Evolutionary conservation across 2,888 invertebrate genomes (phyloP).

Genomic region (Heptascelio sp.): DNA sequence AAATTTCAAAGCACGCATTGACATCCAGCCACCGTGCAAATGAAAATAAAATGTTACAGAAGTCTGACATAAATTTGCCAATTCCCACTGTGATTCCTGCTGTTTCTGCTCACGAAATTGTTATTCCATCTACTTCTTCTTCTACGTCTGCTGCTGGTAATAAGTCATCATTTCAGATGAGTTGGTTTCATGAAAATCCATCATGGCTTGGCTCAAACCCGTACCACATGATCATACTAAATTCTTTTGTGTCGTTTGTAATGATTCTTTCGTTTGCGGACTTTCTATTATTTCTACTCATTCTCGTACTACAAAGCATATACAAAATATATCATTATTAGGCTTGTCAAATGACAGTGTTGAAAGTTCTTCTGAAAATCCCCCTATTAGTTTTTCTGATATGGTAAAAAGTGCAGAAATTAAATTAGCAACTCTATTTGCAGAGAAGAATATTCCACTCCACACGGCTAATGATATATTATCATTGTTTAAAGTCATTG

Average conservation of each 20-base stretch:
- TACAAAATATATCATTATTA: neutral
- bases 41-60: neutral
- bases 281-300: neutral
- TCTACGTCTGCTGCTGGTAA: too few relatives aligned
- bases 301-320: neutral
- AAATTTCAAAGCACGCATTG: neutral
- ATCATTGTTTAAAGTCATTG: conserved; percentile 42
- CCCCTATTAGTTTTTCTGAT: neutral
- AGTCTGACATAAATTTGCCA: too few relatives aligned
- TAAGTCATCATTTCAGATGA: neutral
- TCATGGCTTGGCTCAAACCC: conserved; percentile 21
- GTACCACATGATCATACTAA: conserved; percentile 8
- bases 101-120: too few relatives aligned
- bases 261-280: neutral
- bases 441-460: conserved; percentile 52
- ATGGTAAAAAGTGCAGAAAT: neutral
- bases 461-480: conserved; percentile 20
- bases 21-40: neutral
- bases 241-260: conserved; percentile 4
- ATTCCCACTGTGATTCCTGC: too few relatives aligned
- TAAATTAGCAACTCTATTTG: conserved; percentile 43
- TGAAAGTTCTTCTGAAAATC: neutral
- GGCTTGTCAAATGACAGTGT: too few relatives aligned
- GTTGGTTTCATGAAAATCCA: conserved; percentile 34
- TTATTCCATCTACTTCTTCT: too few relatives aligned